phyloP scores from a whole-genome alignment of 2,113 vertebrate species.

The Callorhinus ursinus region DNA sequence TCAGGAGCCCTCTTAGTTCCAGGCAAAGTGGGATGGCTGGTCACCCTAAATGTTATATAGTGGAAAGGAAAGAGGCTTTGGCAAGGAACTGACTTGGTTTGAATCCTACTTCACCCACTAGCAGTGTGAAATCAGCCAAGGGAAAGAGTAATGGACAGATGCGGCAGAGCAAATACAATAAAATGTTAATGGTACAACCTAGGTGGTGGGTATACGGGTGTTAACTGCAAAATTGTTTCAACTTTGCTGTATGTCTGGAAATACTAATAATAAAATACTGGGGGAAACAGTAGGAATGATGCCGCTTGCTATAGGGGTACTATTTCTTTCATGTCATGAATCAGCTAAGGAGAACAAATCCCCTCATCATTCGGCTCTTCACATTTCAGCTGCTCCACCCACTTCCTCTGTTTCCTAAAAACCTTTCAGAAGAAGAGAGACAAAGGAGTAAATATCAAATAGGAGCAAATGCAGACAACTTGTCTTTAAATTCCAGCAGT shows the following conservation, averaged over 20 bases:
- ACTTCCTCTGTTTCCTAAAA: background rate
- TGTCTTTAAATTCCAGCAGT: conserved; percentile 11
- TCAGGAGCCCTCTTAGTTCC: background rate
- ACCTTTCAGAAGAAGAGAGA: conserved; percentile 14
- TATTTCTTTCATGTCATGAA: background rate
- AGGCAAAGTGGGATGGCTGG: background rate
- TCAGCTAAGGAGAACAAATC: background rate
- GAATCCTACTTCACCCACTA: background rate
- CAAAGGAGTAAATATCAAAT: conserved; percentile 47
- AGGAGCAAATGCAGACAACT: conserved; percentile 11
- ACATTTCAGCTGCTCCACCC: background rate
- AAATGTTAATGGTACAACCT: background rate
- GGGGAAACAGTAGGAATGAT: background rate
- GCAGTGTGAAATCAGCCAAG: background rate
- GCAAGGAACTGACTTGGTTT: background rate
- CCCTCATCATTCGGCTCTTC: background rate
- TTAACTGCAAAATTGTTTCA: background rate
- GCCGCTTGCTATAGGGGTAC: background rate
- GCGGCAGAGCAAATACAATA: background rate
- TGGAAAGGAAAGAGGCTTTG: conserved; percentile 1
- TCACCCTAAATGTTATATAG: background rate
- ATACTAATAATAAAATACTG: background rate
- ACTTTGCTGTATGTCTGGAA: background rate
- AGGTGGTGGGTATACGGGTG: background rate
- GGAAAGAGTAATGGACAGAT: background rate